phyloP scores from a whole-genome alignment of 2,797 vertebrate species.

The Yasuhikotakia modesta region DNA sequence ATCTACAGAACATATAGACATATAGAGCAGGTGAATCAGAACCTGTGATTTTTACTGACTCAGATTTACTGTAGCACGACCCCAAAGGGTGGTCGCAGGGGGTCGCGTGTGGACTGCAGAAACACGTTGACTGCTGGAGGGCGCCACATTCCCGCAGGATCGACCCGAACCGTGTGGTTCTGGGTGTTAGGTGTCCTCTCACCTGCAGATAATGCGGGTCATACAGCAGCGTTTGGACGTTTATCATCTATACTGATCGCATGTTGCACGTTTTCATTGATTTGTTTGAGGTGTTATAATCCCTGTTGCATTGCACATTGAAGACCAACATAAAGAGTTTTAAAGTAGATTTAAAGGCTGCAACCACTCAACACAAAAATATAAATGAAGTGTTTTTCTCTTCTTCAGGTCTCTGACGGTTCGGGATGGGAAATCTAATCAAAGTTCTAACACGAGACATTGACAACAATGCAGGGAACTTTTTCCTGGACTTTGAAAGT shows the following conservation, averaged over 20 bases:
- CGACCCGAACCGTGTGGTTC: background rate
- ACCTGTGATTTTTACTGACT: background rate
- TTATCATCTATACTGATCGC: background rate
- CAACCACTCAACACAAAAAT: background rate
- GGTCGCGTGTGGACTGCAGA: background rate
- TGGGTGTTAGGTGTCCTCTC: background rate
- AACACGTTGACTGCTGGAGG: conserved; percentile 23
- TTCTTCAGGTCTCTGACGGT: conserved; percentile 78
- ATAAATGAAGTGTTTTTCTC: background rate
- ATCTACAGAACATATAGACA: background rate
- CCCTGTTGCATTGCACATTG: background rate
- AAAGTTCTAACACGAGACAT: conserved; percentile 96
- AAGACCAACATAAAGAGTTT: background rate
- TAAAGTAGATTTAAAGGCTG: background rate
- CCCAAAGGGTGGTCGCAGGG: background rate
- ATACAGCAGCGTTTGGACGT: background rate
- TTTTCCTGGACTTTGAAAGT: conserved; percentile 99
- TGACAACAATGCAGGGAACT: conserved; percentile 95
- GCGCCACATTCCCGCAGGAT: conserved; percentile 7
- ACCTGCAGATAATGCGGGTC: background rate
- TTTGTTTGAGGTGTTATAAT: background rate
- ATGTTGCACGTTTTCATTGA: conserved; percentile 19
- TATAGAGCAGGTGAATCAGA: conserved; percentile 25
- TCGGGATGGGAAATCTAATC: conserved; percentile 98
- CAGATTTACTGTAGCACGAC: background rate